Percentiles rank a stretch among this genome's conserved stretches.
Evolutionary conservation across 2,113 vertebrate species (phyloP).

Genomic region (Sisor rabdophorus): DNA sequence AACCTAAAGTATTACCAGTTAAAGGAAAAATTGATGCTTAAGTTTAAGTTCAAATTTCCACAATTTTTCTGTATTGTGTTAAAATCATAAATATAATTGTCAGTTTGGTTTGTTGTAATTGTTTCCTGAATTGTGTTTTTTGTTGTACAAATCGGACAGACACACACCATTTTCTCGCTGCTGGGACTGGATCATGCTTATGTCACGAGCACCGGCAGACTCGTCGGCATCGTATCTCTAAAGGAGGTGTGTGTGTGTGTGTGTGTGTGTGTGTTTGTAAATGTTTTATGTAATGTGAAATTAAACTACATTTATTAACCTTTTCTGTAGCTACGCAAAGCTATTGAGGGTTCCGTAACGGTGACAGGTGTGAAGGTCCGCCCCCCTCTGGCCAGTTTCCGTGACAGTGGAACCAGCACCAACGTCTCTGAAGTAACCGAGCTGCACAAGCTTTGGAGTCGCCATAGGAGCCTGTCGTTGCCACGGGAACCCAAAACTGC

Average conservation of each 20-base stretch:
- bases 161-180: slow-evolving; percentile 95
- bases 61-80: too few relatives aligned
- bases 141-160: slow-evolving; percentile 66
- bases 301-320: background rate
- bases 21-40: background rate
- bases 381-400: slow-evolving; percentile 93
- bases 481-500: slow-evolving; percentile 82
- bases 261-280: background rate
- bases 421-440: slow-evolving; percentile 87
- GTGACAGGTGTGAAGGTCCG: slow-evolving; percentile 92
- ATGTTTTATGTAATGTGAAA: background rate
- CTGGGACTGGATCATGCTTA: slow-evolving; percentile 95
- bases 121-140: slow-evolving; percentile 1
- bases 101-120: background rate
- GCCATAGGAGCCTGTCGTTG: slow-evolving; percentile 80
- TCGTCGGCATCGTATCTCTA: slow-evolving; percentile 92
- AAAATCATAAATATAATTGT: background rate
- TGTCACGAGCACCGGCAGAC: slow-evolving; percentile 92
- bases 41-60: background rate
- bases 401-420: slow-evolving; percentile 84
- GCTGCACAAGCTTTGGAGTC: slow-evolving; percentile 88
- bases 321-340: slow-evolving; percentile 83
- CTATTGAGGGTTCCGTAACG: slow-evolving; percentile 92
- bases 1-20: background rate
- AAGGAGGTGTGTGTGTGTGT: slow-evolving; percentile 79